Evolutionary conservation across 2,888 invertebrate species (phyloP), one percentile per base, ranked within the genome.

Genomic region (Tiliacea aurago): DNA sequence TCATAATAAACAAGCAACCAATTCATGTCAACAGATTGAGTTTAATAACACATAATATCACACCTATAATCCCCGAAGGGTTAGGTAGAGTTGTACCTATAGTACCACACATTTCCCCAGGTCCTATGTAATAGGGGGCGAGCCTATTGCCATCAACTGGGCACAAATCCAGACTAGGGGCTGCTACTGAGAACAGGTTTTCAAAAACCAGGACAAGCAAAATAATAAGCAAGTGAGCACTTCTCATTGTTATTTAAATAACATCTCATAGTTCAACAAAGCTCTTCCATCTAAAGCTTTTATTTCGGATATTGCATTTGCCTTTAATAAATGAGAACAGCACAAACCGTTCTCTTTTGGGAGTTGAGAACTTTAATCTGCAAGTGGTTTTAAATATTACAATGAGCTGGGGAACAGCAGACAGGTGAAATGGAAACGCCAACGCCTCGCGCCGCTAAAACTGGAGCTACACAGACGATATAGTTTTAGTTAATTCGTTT

Each of bases 381-480:
- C 55, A 65, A 80, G 80, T 80, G 80, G 80, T 73, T 73, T 80
- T 80, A 65, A 80, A 80, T 80, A 80, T 73, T 80, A 80, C 80
- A 80, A 83, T 83, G 84, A 73, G 51, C 67, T 18, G 47, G 55
- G 59, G 66, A 83, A 43, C n/a, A 58, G 47, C 37, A 61, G 61
- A 62, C 80, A 83, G 64, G 68, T 83, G 64, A 56, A 73, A 68
- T 79, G 80, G 62, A 59, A 67, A 82, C 23, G 66, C 84, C 74
- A 68, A 77, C 76, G 65, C 65, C 59, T 49, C 65, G 23, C 10
- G 11, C 47, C 28, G 23, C 56, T 47, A 65, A 56, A 58, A 23
- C 23, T 56, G 65, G 6, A 62, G 51, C 43, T 47, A 51, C 53
- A 51, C 55, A 59, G 23, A 37, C 66, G 37, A 43, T 67, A 78